Conservation (phyloP, 1,140 invertebrate species). For the Pseudomyrmex sp. region DNA sequence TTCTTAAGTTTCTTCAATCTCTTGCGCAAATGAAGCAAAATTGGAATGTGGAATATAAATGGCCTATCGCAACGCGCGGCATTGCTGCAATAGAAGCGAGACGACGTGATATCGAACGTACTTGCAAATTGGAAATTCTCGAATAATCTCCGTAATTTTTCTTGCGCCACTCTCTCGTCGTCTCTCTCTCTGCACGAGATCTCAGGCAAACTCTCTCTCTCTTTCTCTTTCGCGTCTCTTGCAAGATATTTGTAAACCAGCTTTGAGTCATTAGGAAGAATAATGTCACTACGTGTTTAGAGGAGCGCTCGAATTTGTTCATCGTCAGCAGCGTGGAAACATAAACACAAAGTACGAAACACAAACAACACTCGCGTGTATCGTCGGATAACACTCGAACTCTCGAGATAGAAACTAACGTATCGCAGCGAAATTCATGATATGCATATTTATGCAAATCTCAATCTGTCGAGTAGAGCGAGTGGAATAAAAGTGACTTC, state of each 20-base stretch:
- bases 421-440: slow-evolving; percentile 28
- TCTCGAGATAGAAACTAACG: slow-evolving; percentile 17
- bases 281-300: slow-evolving; percentile 35
- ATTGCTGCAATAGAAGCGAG: slow-evolving; percentile 17
- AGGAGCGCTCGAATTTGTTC: slow-evolving; percentile 26
- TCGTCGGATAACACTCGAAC: slow-evolving; percentile 3
- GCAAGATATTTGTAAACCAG: slow-evolving; percentile 46
- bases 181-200: neutral
- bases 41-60: slow-evolving; percentile 69
- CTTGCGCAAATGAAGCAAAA: slow-evolving; percentile 72
- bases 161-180: slow-evolving; percentile 43
- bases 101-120: slow-evolving; percentile 47
- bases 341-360: neutral
- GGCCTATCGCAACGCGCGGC: slow-evolving; percentile 55
- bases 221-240: neutral
- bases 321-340: neutral
- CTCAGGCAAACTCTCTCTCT: neutral
- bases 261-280: slow-evolving; percentile 42
- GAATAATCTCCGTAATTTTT: slow-evolving; percentile 71
- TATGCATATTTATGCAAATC: slow-evolving; percentile 45
- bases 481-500: slow-evolving; percentile 35
- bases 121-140: slow-evolving; percentile 66
- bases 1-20: slow-evolving; percentile 61
- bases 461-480: slow-evolving; percentile 23
- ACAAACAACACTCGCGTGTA: neutral